These are phyloP conservation scores for Amorpha juglandis DNA, from an alignment of 2,888 invertebrate species.

Conservation along the genomic window DNA sequence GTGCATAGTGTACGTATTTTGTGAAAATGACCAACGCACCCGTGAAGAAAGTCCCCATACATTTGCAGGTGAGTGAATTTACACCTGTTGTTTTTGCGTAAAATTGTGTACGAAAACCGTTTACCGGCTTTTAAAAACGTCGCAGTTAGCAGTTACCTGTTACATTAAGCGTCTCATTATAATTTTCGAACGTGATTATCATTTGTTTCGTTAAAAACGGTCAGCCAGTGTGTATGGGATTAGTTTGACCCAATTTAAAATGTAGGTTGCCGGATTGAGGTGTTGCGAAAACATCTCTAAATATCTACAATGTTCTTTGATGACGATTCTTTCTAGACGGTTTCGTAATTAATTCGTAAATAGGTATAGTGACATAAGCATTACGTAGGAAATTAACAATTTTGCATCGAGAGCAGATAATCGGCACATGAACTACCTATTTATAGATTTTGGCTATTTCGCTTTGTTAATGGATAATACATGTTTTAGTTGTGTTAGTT, in stretches of 20 bases:
- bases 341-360: slow-evolving; percentile 7
- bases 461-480: neutral
- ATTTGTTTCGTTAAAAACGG: neutral
- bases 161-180: neutral
- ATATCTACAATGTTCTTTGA: slow-evolving; percentile 32
- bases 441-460: slow-evolving; percentile 12
- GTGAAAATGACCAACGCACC: slow-evolving; percentile 88
- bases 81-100: slow-evolving; percentile 67
- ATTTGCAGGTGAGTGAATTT: slow-evolving; percentile 90
- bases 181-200: neutral
- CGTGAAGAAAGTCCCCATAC: slow-evolving; percentile 97
- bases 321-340: neutral
- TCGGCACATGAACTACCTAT: neutral
- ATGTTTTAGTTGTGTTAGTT: too few species aligned
- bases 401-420: slow-evolving; percentile 23
- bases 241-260: slow-evolving; percentile 54
- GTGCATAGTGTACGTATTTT: slow-evolving; percentile 67
- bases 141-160: neutral
- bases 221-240: slow-evolving; percentile 33
- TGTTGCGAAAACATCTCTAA: slow-evolving; percentile 28
- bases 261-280: slow-evolving; percentile 24
- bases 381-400: slow-evolving; percentile 11
- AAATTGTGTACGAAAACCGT: slow-evolving; percentile 15
- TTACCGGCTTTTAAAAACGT: neutral
- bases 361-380: slow-evolving; percentile 5